A percentile compares a stretch with the other conserved stretches of the same genome.
phyloP scores from a whole-genome alignment of 2,888 invertebrate genomes.

The Steinernema hermaphroditum region DNA sequence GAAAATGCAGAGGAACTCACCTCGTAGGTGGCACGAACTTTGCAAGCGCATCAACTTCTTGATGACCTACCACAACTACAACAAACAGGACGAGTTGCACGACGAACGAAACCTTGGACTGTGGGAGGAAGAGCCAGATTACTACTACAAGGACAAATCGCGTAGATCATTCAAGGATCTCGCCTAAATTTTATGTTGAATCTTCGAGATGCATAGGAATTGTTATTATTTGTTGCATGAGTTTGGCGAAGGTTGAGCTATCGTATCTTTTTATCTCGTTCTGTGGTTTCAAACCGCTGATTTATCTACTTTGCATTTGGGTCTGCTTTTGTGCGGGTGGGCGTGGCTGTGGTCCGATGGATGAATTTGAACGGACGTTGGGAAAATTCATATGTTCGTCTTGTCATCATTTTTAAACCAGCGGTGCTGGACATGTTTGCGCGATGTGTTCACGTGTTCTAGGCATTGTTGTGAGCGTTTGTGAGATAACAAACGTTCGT shows the following conservation, averaged over 20 bases:
- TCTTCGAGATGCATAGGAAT: not conserved
- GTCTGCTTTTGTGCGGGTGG: not conserved
- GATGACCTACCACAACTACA: constrained; percentile 65
- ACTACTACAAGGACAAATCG: constrained; percentile 65
- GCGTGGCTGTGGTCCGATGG: not conserved
- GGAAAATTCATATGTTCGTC: constrained; percentile 27
- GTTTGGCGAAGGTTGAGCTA: not conserved
- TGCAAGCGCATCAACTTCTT: constrained; percentile 65
- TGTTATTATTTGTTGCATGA: constrained; percentile 2
- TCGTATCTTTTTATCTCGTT: too few relatives aligned
- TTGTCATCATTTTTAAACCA: constrained; percentile 4
- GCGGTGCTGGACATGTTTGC: not conserved
- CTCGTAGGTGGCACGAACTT: constrained; percentile 64
- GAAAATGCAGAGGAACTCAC: constrained; percentile 58
- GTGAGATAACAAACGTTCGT: not conserved
- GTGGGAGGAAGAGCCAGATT: constrained; percentile 66
- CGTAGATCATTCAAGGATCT: constrained; percentile 61
- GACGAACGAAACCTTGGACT: constrained; percentile 63
- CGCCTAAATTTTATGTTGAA: constrained; percentile 40
- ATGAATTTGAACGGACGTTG: not conserved
- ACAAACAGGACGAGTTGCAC: constrained; percentile 65
- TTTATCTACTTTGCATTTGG: too few relatives aligned
- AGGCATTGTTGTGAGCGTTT: not conserved
- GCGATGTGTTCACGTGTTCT: not conserved
- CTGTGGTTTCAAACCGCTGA: too few relatives aligned